Percentiles rank a stretch among this genome's conserved stretches.
Evolutionary conservation across 2,113 vertebrate genomes (phyloP).

Genomic region (Lophotis ruficrista): DNA sequence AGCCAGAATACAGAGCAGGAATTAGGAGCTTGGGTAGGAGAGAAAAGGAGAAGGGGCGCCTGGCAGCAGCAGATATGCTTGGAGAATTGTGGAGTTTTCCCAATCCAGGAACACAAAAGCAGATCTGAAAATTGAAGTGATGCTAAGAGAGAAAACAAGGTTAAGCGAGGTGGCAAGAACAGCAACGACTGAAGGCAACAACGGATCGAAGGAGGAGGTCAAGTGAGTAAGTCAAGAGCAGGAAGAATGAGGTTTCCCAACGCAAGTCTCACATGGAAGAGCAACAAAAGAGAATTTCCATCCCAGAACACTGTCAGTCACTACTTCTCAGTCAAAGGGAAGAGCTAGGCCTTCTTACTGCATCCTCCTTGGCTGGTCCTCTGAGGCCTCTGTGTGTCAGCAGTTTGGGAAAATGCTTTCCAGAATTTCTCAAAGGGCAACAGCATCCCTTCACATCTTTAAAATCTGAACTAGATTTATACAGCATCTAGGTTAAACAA

Average conservation of each 20-base stretch:
- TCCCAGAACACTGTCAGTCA: fast-evolving
- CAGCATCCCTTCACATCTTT: background rate
- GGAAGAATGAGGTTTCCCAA: background rate
- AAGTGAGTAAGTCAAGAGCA: background rate
- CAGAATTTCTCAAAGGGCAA: background rate
- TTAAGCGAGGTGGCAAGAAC: background rate
- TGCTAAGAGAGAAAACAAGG: conserved; percentile 20
- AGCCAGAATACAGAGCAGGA: conserved; percentile 19
- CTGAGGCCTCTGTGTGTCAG: background rate
- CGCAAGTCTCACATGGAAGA: background rate
- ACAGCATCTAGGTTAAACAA: background rate
- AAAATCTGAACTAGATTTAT: background rate
- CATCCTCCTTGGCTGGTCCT: background rate
- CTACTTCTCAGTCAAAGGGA: background rate
- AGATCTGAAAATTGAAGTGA: background rate
- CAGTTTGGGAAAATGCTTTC: background rate
- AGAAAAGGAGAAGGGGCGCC: background rate
- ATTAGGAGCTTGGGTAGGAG: conserved; percentile 39
- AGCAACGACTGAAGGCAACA: background rate
- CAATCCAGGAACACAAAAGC: background rate
- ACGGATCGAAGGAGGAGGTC: background rate
- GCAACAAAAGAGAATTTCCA: background rate
- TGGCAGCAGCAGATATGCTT: conserved; percentile 36
- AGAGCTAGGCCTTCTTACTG: background rate
- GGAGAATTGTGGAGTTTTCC: background rate